phyloP scores from a whole-genome alignment of 2,113 vertebrate species.

The Trichechus manatus region DNA sequence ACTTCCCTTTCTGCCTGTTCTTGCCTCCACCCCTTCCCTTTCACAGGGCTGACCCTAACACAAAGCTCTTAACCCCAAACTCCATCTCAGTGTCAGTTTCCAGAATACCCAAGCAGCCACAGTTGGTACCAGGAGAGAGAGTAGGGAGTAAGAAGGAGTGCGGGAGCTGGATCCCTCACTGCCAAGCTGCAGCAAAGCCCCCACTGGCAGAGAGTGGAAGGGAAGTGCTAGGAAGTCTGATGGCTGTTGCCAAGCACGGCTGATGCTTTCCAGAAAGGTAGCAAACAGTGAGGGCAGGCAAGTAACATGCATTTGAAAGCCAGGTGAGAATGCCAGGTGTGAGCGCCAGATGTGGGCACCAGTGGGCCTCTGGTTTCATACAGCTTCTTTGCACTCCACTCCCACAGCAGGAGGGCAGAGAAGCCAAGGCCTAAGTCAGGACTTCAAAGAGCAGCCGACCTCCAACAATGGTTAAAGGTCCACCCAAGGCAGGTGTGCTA shows the following conservation, averaged over 20 bases:
- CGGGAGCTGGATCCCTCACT: rapidly evolving
- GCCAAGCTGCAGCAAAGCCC: neutral
- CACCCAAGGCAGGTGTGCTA: neutral
- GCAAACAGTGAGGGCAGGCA: neutral
- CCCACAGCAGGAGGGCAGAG: neutral
- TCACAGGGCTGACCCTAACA: neutral
- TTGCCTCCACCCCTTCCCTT: neutral
- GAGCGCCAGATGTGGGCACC: neutral
- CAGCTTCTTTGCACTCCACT: neutral
- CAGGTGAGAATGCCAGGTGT: neutral
- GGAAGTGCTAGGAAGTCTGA: neutral
- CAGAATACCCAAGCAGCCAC: neutral
- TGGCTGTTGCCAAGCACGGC: neutral
- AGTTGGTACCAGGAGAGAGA: neutral
- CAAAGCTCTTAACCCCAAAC: neutral
- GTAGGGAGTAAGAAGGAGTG: neutral
- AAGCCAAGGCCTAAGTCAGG: neutral
- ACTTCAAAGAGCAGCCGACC: neutral
- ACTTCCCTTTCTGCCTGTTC: rapidly evolving
- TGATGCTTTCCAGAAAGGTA: neutral
- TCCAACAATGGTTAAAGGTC: neutral
- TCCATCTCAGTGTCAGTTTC: neutral
- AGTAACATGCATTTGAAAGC: neutral
- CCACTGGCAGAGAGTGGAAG: neutral
- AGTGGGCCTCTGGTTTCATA: neutral